Conservation (phyloP, 35 echinoderm and acorn worm species). For the Heliocidaris tuberculata region DNA sequence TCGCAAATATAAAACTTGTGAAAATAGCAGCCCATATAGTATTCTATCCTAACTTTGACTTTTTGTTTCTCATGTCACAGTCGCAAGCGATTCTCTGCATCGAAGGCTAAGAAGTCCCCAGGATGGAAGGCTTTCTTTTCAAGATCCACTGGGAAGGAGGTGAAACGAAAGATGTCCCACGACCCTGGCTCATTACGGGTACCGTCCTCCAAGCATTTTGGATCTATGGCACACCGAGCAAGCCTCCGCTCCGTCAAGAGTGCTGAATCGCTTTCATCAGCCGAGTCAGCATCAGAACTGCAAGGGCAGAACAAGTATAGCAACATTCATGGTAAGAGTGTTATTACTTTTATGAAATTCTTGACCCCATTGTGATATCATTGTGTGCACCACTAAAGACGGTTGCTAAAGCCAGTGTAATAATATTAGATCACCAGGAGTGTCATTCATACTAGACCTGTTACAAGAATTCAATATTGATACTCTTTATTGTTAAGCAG, state of each 20-base stretch:
- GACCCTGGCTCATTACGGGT: constrained; percentile 25
- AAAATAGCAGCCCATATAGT: no score
- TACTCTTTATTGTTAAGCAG: no score
- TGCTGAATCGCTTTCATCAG: constrained; percentile 74
- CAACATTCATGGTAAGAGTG: constrained; percentile 3
- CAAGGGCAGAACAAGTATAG: constrained; percentile 28
- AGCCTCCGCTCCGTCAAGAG: constrained; percentile 84
- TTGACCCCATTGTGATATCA: no score
- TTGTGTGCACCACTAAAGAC: no score
- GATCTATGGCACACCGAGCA: background rate
- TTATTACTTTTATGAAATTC: background rate
- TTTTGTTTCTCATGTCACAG: background rate
- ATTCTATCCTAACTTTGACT: background rate
- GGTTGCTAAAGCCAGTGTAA: no score
- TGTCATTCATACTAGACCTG: no score
- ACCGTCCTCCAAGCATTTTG: background rate
- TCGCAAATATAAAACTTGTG: no score
- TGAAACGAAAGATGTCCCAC: constrained; percentile 63
- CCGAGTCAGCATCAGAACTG: constrained; percentile 40
- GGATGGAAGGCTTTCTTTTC: constrained; percentile 86
- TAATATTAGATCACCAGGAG: no score
- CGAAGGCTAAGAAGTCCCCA: constrained; percentile 89
- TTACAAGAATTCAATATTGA: no score
- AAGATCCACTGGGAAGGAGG: constrained; percentile 56
- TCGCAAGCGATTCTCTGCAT: constrained; percentile 57